Evolutionary conservation across 2,113 vertebrate species (phyloP), one percentile per base, ranked within the genome.

Genomic region (Lampris incognitus): DNA sequence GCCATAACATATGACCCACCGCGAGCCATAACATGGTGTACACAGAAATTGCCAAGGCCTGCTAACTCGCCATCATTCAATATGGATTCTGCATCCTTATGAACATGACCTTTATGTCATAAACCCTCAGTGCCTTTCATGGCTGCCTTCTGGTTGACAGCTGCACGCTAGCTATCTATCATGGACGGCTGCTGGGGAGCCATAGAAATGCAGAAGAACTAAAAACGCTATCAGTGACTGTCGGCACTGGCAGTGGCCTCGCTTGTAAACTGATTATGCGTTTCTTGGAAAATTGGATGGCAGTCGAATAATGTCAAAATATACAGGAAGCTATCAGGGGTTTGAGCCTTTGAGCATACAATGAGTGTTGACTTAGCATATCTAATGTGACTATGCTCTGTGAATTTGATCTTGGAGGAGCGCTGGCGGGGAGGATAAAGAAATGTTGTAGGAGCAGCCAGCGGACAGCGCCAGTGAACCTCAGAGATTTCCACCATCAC

Each of bases 81-180:
- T 78, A 62, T 72, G 7, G 64, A 58, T 41, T 62, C 69, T 62
- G 51, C 42, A 36, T 2, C 72, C 57, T 9, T 8, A 66, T 46
- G 63, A 73, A 67, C 54, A 2, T 68, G 58, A 66, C 76, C 89
- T 86, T 41, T n/a, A n/a, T 40, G 66, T 79, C 76, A 77, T 69
- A 68, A 86, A 83, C 44, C 71, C 40, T 9, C 41, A 55, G 42
- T 4, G 52, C 52, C 78, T 73, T 77, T 70, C 69, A 61, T 10
- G 61, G 60, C 3, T 9, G 57, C 73, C 76, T 57, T 48, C 24
- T n/a, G 62, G 1, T 66, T 62, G 44, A 5, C 56, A 59, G 66
- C 66, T 55, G 13, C 48, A 0, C 49, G 72, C 62, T 36, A 0
- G 1, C 52, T 9, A 72, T 58, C 24, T 52, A 60, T 56, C 40